Conservation (phyloP, 2,797 vertebrate species). For the Oreochromis grahami region DNA sequence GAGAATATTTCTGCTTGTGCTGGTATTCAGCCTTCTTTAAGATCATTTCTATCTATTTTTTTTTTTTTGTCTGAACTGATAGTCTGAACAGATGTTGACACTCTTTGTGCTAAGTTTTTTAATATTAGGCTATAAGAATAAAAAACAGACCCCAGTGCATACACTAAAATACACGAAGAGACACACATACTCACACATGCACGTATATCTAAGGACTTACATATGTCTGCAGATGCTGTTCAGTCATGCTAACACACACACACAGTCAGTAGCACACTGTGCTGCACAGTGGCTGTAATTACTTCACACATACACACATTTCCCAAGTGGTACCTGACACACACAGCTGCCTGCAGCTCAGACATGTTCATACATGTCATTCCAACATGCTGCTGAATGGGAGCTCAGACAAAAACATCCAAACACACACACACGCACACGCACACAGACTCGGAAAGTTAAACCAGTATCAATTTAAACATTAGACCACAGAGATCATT, state of each 20-base stretch:
- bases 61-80: background rate
- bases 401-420: slow-evolving; percentile 18
- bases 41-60: background rate
- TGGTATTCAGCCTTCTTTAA: background rate
- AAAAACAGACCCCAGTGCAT: background rate
- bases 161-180: background rate
- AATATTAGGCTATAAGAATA: background rate
- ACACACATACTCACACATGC: background rate
- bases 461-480: background rate
- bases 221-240: background rate
- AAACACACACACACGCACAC: background rate
- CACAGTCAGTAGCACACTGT: background rate
- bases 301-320: slow-evolving; percentile 27
- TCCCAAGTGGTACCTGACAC: slow-evolving; percentile 54
- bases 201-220: background rate
- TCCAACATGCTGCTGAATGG: slow-evolving; percentile 60
- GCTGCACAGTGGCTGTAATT: background rate
- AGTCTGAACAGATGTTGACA: background rate
- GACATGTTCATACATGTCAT: slow-evolving; percentile 70
- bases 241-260: background rate
- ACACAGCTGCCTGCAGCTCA: slow-evolving; percentile 57
- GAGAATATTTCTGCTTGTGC: background rate
- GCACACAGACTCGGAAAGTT: background rate
- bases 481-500: background rate
- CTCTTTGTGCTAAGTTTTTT: background rate